Evolutionary conservation across 1,140 invertebrate genomes (phyloP).

Genomic region (Lasioglossum baleicum): DNA sequence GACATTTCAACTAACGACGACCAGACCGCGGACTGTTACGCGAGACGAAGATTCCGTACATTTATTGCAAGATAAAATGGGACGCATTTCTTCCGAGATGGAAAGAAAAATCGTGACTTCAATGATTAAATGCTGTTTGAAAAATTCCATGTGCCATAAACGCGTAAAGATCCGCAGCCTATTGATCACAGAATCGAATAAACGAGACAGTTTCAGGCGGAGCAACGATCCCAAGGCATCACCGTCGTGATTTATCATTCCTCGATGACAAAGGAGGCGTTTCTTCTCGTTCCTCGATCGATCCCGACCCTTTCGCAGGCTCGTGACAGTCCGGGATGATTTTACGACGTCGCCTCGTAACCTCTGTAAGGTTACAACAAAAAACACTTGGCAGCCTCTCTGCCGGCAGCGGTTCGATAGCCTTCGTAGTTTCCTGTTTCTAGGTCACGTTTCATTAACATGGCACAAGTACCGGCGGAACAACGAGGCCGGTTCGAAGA

Average conservation of each 20-base stretch:
- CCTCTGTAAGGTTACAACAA: background rate
- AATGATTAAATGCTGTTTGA: too few species aligned
- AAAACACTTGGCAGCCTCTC: background rate
- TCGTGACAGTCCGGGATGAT: background rate
- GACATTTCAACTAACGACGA: too few species aligned
- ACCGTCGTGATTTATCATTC: background rate
- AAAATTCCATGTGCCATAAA: too few species aligned
- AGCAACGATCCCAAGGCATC: background rate
- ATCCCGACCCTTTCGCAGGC: background rate
- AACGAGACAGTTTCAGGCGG: too few species aligned
- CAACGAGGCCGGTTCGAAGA: background rate
- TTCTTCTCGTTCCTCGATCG: background rate
- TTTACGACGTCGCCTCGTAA: background rate
- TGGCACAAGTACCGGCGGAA: background rate
- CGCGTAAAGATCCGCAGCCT: too few species aligned
- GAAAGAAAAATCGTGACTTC: too few species aligned
- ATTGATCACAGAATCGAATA: too few species aligned
- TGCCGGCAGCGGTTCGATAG: background rate
- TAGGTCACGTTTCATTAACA: conserved; percentile 2
- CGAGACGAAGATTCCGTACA: too few species aligned
- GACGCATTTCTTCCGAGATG: too few species aligned
- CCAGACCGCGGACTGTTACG: too few species aligned
- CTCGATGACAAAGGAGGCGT: background rate
- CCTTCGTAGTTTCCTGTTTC: conserved; percentile 18
- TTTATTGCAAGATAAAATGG: too few species aligned